phyloP scores from a whole-genome alignment of 2,797 vertebrate species.

The Enteromius anoplus region DNA sequence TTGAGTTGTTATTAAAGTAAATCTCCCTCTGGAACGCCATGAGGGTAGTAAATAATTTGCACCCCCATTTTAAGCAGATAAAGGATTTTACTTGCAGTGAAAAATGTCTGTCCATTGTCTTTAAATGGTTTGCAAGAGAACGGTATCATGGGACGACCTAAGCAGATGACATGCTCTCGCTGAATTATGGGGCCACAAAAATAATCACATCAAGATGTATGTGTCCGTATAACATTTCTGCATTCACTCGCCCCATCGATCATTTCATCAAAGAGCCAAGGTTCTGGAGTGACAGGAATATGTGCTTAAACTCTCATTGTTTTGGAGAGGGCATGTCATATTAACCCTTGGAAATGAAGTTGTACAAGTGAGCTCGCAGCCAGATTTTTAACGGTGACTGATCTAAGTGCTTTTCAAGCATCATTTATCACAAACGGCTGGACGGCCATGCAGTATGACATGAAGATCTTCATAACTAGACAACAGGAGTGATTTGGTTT shows the following conservation, averaged over 20 bases:
- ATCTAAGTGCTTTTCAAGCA: conserved; percentile 78
- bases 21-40: background rate
- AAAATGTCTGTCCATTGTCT: background rate
- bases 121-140: conserved; percentile 20
- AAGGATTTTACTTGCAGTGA: background rate
- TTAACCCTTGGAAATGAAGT: conserved; percentile 75
- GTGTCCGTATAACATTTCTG: conserved; percentile 59
- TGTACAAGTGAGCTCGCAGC: conserved; percentile 69
- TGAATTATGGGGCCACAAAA: conserved; percentile 58
- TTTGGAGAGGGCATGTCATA: conserved; percentile 72
- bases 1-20: too few relatives aligned
- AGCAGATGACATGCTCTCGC: conserved; percentile 39
- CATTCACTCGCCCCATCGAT: conserved; percentile 61
- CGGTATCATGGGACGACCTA: conserved; percentile 34
- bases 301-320: conserved; percentile 67
- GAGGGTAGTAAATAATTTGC: background rate
- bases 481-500: conserved; percentile 26
- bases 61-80: background rate
- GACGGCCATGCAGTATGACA: conserved; percentile 49
- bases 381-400: conserved; percentile 78
- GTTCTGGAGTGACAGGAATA: conserved; percentile 57
- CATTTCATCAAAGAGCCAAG: conserved; percentile 68
- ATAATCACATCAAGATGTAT: conserved; percentile 54
- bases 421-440: conserved; percentile 75
- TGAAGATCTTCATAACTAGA: conserved; percentile 58